Evolutionary conservation across 2,888 invertebrate species (phyloP), one percentile per base, ranked within the genome.

Genomic region (Rotaria sp.): DNA sequence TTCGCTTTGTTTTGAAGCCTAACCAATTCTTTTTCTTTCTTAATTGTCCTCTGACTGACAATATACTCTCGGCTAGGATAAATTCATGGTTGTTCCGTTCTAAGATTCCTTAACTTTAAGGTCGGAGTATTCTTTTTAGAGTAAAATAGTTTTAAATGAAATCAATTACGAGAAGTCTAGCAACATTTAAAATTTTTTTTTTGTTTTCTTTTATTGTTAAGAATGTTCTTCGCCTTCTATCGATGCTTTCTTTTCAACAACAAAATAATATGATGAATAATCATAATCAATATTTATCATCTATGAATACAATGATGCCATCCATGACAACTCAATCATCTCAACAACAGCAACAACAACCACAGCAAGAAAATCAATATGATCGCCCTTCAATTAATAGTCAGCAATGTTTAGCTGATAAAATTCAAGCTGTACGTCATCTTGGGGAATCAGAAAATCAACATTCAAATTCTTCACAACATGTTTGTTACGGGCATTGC

Each of bases 401-500:
- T 80, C 80, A 80, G 4, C 80, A 80, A 41, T 41, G 26, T 45
- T 26, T 80, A n/a, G 41, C 80, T n/a, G 80, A 80, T 45, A 80
- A 80, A 80, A 80, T 80, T 45, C 80, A 80, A n/a, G 41, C 45
- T 45, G 80, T 80, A 26, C 80, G 80, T 80, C 80, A 80, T 45
- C 45, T 80, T n/a, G 45, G 80, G 80, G 80, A 45, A 80, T 26
- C 80, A 45, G 45, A 41, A 80, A 80, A 45, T 67, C 67, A 67
- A 67, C 21, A 35, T 21, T 18, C 67, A 35, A 67, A 35, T 67
- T 21, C 30, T 35, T 67, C 67, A 4, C 2, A 13, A 67, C 30
- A 30, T 18, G 15, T n/a, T n/a, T n/a, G n/a, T n/a, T n/a, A n/a
- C n/a, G n/a, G n/a, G n/a, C n/a, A n/a, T n/a, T n/a, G n/a, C n/a